Percentiles rank a stretch among this genome's conserved stretches.
Conservation (phyloP, 2,113 vertebrate species). For the Halichoerus grypus region DNA sequence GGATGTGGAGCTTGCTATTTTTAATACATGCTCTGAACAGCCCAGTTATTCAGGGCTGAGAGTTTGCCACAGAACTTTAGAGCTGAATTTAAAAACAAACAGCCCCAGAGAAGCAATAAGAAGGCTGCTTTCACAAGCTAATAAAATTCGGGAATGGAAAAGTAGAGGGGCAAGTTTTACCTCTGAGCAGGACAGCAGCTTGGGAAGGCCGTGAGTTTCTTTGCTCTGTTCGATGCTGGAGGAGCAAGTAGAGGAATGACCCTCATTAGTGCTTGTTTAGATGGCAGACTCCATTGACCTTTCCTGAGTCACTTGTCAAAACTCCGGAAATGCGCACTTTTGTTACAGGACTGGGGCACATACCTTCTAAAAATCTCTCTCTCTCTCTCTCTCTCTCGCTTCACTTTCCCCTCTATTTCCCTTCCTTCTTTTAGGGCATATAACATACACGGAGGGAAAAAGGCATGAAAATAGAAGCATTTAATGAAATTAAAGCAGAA, state of each 20-base stretch:
- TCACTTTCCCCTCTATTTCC: background rate
- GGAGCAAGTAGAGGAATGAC: background rate
- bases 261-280: background rate
- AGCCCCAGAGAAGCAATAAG: conserved; percentile 19
- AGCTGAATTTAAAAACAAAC: conserved; percentile 69
- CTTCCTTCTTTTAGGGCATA: background rate
- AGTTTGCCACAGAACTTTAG: conserved; percentile 65
- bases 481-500: background rate
- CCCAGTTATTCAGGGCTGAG: conserved; percentile 75
- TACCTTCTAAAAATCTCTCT: background rate
- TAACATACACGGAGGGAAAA: background rate
- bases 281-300: background rate
- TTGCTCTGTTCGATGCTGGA: background rate
- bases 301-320: background rate
- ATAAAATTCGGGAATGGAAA: background rate
- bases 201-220: background rate
- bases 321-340: background rate
- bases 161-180: background rate
- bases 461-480: background rate
- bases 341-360: background rate
- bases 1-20: conserved; percentile 76
- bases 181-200: background rate
- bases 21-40: conserved; percentile 66
- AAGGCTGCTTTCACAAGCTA: conserved; percentile 26
- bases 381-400: background rate